Conservation (phyloP, 2,113 vertebrate species). For the Asarcornis scutulata region DNA sequence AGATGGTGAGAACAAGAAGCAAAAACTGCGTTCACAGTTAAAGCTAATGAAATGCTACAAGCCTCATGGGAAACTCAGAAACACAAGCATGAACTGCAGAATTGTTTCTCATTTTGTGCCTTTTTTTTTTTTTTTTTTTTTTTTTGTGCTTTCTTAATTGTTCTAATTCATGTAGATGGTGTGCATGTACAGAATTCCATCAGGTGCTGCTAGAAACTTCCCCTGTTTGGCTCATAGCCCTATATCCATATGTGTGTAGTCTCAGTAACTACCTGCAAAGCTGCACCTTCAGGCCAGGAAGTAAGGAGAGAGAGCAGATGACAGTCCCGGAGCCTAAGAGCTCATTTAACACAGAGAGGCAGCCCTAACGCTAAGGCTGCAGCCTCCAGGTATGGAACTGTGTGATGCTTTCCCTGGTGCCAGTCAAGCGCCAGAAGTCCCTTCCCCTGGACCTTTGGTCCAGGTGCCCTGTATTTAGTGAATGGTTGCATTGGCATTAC, state of each 20-base stretch:
- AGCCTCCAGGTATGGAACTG: neutral
- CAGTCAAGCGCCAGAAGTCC: neutral
- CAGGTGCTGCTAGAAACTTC: neutral
- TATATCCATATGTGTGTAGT: neutral
- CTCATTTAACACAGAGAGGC: neutral
- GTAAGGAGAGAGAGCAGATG: neutral
- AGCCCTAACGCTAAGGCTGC: neutral
- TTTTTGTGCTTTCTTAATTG: neutral
- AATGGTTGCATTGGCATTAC: neutral
- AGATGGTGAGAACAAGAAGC: slow-evolving; percentile 8
- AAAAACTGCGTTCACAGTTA: neutral
- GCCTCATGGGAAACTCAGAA: neutral
- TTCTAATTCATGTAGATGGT: neutral
- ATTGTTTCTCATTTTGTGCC: neutral
- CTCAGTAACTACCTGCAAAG: neutral
- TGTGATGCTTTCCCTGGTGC: neutral
- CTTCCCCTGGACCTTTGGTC: neutral
- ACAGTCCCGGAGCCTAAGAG: neutral
- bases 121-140: neutral
- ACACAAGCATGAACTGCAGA: neutral
- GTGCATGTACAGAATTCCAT: neutral
- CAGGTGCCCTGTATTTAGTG: neutral
- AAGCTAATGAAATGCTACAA: slow-evolving; percentile 20
- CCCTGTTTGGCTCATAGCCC: neutral
- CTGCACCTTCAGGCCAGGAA: neutral